Evolutionary conservation across 2,113 vertebrate species (phyloP).

Genomic region (Syrrhaptes paradoxus): DNA sequence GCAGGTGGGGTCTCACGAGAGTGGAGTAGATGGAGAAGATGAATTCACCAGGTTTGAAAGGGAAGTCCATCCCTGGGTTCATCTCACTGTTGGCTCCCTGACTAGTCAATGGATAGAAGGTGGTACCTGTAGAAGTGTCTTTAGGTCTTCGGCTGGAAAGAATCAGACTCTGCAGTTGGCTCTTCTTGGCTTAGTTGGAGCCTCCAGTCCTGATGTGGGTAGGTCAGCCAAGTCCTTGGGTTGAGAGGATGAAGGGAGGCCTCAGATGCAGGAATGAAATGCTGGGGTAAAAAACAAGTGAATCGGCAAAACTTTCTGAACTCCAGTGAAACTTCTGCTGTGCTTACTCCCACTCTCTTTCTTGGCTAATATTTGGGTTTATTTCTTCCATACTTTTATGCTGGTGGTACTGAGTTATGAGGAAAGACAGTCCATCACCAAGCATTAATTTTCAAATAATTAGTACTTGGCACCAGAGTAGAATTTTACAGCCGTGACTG

Average conservation of each 20-base stretch:
- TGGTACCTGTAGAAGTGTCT: background rate
- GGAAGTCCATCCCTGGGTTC: background rate
- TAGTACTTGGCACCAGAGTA: conserved; percentile 71
- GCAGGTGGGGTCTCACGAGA: too few relatives aligned
- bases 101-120: background rate
- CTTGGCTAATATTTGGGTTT: background rate
- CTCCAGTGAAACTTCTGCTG: background rate
- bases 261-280: background rate
- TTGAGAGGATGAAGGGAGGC: background rate
- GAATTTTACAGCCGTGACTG: conserved; percentile 70
- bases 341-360: background rate
- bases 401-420: conserved; percentile 46
- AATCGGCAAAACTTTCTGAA: background rate
- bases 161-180: background rate
- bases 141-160: background rate
- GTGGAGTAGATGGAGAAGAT: background rate
- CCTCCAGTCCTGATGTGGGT: background rate
- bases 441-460: conserved; percentile 76
- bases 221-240: fast-evolving
- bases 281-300: background rate
- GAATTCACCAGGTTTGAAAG: background rate
- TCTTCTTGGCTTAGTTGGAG: background rate
- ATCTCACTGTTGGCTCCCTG: background rate
- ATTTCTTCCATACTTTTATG: background rate
- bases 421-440: conserved; percentile 69